Percentiles rank a stretch among this genome's conserved stretches.
Evolutionary conservation across 2,888 invertebrate species (phyloP).

Genomic region (Rhamnusium bicolor): DNA sequence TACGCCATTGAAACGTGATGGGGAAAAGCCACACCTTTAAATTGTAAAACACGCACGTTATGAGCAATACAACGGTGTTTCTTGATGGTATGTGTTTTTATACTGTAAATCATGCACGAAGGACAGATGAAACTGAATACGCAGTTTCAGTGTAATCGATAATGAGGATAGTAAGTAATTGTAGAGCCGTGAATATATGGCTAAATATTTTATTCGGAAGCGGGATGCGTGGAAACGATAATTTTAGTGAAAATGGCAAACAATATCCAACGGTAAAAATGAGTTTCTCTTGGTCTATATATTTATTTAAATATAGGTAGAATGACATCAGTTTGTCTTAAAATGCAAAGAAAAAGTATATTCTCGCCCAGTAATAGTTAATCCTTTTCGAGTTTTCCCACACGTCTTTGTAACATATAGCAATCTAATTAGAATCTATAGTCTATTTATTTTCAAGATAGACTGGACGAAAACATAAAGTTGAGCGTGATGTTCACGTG

Average conservation of each 20-base stretch:
- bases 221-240: neutral
- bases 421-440: too few species aligned
- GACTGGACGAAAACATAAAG: too few species aligned
- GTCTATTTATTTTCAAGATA: too few species aligned
- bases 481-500: too few species aligned
- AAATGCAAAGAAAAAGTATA: too few species aligned
- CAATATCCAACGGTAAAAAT: neutral
- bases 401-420: too few species aligned
- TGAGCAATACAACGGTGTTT: neutral
- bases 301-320: too few species aligned
- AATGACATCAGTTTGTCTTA: too few species aligned
- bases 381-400: too few species aligned
- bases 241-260: neutral
- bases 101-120: neutral
- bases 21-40: constrained; percentile 28
- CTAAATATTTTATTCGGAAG: neutral
- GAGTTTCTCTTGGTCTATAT: too few species aligned
- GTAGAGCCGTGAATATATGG: neutral
- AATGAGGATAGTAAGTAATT: neutral
- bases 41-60: constrained; percentile 34
- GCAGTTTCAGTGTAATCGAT: neutral
- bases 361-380: too few species aligned
- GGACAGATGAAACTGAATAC: neutral
- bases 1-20: constrained; percentile 22
- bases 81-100: constrained; percentile 14